phyloP scores from a whole-genome alignment of 2,113 vertebrate species.

The Thomomys bottae region DNA sequence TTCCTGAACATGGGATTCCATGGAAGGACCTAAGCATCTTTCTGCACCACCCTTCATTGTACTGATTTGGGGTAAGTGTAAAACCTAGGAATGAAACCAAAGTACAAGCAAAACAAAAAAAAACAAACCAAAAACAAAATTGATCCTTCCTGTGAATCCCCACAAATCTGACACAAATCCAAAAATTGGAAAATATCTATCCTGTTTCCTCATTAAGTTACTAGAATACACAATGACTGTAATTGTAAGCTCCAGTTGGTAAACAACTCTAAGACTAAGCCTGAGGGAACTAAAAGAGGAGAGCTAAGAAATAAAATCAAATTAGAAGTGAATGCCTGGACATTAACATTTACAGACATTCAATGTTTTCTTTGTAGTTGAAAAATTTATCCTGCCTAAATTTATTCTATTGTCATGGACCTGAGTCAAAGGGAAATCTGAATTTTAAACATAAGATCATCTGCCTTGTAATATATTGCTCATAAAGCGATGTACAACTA shows the following conservation, averaged over 20 bases:
- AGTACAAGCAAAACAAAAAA: neutral
- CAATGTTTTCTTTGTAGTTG: conserved; percentile 47
- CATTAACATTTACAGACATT: conserved; percentile 25
- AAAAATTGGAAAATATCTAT: conserved; percentile 12
- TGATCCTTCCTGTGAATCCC: conserved; percentile 9
- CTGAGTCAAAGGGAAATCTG: conserved; percentile 14
- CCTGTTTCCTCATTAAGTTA: conserved; percentile 71
- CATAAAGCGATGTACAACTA: conserved; percentile 54
- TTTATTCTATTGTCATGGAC: neutral
- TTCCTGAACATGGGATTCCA: neutral
- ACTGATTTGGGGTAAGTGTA: neutral
- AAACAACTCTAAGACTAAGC: conserved; percentile 76
- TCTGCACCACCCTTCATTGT: neutral
- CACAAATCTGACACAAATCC: conserved; percentile 48
- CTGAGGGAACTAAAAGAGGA: conserved; percentile 65
- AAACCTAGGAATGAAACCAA: neutral
- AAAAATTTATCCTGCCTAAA: conserved; percentile 45
- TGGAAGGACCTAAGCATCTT: neutral
- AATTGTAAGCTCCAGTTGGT: conserved; percentile 75
- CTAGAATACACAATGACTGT: conserved; percentile 70
- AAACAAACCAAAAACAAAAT: neutral
- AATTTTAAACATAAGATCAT: neutral
- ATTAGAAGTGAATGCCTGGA: conserved; percentile 53
- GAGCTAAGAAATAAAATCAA: conserved; percentile 59
- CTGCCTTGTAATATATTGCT: neutral